These are phyloP conservation scores for Psophia crepitans DNA, from an alignment of 2,113 vertebrate species.

Conservation along the genomic window DNA sequence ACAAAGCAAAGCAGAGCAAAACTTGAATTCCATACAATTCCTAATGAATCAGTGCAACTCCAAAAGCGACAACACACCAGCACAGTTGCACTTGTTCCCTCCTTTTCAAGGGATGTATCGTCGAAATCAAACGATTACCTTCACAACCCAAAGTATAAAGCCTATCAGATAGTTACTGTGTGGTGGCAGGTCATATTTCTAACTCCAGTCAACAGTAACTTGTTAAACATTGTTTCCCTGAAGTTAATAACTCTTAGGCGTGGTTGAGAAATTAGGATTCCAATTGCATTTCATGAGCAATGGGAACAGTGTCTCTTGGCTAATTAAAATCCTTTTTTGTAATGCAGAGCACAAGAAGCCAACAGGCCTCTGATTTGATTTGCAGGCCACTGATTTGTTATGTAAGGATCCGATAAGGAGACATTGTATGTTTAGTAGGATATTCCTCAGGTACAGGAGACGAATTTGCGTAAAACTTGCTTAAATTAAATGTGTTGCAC, in stretches of 20 bases:
- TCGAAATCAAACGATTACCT: background rate
- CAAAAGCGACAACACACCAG: background rate
- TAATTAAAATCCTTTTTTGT: slow-evolving; percentile 14
- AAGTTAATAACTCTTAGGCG: background rate
- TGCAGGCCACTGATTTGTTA: slow-evolving; percentile 13
- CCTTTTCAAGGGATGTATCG: background rate
- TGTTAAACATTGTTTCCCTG: background rate
- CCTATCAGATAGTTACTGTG: background rate
- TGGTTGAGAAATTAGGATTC: slow-evolving; percentile 53
- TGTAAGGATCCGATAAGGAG: background rate
- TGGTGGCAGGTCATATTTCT: background rate
- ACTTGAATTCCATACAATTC: background rate
- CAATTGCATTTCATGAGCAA: background rate
- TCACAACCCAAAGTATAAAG: background rate
- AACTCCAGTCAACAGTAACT: background rate
- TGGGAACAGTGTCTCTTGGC: background rate
- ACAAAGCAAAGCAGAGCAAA: background rate
- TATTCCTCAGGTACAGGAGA: background rate
- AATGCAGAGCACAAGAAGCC: background rate
- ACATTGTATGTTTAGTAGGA: background rate
- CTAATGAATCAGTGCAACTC: background rate
- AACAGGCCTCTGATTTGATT: background rate
- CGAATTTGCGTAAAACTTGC: slow-evolving; percentile 5
- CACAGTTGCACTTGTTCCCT: background rate
- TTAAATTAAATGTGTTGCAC: background rate